Conservation (phyloP, 2,888 invertebrate genomes). For the Pristionchus mayeri region DNA sequence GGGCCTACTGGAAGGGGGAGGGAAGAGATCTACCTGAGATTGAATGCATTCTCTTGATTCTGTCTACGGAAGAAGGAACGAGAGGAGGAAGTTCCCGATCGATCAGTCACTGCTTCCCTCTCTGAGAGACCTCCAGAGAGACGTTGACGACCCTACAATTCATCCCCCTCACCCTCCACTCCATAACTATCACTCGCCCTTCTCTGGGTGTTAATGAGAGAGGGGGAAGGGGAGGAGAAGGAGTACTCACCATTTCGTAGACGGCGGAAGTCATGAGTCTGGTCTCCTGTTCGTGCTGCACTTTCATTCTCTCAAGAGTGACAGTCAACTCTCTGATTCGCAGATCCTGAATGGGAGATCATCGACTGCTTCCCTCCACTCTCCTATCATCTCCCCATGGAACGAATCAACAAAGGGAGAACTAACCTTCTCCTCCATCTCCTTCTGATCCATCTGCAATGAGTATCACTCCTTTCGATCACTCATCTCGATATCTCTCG, state of each 20-base stretch:
- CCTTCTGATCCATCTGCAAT: conserved; percentile 25
- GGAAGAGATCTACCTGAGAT: conserved; percentile 39
- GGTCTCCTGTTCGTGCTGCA: background rate
- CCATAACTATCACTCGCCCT: too few relatives aligned
- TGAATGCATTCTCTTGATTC: conserved; percentile 32
- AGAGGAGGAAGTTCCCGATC: conserved; percentile 14
- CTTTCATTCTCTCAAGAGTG: background rate
- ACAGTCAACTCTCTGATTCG: background rate
- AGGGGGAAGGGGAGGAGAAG: background rate
- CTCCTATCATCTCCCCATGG: too few relatives aligned
- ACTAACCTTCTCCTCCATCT: background rate
- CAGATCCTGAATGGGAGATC: background rate
- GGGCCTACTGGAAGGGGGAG: background rate
- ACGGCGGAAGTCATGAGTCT: conserved; percentile 21
- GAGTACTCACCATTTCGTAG: background rate
- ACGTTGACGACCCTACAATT: background rate
- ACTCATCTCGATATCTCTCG: background rate
- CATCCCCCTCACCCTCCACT: too few relatives aligned
- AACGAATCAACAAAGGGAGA: background rate
- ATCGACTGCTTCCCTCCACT: too few relatives aligned
- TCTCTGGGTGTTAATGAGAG: too few relatives aligned
- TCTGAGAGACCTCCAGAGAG: background rate
- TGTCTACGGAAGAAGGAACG: conserved; percentile 19
- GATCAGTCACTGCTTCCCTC: background rate
- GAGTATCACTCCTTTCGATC: background rate